Conservation (phyloP, 2,888 invertebrate genomes). For the Andrena hattorfiana region DNA sequence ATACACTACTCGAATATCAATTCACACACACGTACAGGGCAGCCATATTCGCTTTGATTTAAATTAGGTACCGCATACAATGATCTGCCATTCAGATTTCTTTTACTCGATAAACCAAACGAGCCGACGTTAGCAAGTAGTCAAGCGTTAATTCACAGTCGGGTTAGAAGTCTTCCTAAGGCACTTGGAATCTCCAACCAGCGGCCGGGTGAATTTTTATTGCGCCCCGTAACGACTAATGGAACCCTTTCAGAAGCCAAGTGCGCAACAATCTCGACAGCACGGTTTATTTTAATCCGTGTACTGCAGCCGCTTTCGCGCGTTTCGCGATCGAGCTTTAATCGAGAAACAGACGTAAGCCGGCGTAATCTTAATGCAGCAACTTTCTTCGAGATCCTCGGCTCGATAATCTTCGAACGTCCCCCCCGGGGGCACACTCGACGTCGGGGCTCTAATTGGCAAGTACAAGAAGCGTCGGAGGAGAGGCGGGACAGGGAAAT, state of each 20-base stretch:
- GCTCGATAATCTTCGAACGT: conserved; percentile 10
- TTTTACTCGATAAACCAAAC: no score
- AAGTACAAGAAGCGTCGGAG: conserved; percentile 16
- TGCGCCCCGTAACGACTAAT: no score
- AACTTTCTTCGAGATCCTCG: background rate
- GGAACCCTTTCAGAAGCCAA: no score
- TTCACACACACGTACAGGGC: background rate
- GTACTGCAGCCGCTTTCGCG: background rate
- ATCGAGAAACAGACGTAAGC: conserved; percentile 19
- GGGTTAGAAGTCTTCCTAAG: no score
- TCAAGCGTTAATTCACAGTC: no score
- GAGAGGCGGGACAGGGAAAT: background rate
- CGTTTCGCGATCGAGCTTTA: conserved; percentile 6
- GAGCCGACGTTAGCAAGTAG: no score
- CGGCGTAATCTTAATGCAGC: background rate
- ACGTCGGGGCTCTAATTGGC: background rate
- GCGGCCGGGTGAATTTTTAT: no score
- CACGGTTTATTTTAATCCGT: conserved; percentile 1
- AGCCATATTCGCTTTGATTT: background rate
- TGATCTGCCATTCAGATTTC: no score
- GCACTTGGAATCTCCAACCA: no score
- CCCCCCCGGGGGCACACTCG: background rate
- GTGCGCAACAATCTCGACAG: no score
- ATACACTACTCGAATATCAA: background rate
- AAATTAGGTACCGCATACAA: background rate